phyloP scores from a whole-genome alignment of 30 jellyfish, hydroid and myxozoan genomes.

The Sanderia malayensis region DNA sequence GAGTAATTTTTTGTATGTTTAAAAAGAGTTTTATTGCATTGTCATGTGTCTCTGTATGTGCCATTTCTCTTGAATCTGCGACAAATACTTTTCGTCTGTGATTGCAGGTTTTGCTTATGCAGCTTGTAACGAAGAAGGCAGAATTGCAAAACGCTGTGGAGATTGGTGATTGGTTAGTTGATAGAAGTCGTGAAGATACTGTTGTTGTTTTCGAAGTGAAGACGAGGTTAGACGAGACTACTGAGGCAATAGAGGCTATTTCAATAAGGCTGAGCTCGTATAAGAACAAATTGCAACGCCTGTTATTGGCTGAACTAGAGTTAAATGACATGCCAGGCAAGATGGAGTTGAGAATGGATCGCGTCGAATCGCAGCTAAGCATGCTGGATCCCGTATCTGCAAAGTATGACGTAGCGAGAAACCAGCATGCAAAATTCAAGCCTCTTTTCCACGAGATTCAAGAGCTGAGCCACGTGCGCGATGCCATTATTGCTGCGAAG shows the following conservation, averaged over 20 bases:
- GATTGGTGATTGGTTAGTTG: constrained; percentile 89
- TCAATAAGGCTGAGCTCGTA: constrained; percentile 46
- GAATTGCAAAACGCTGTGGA: constrained; percentile 50
- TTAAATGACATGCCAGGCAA: constrained; percentile 55
- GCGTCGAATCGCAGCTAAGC: constrained; percentile 54
- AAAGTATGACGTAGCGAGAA: constrained; percentile 75
- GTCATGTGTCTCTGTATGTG: too few species aligned
- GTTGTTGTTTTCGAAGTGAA: constrained; percentile 68
- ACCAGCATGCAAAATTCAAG: constrained; percentile 81
- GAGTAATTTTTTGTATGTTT: too few species aligned
- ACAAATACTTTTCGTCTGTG: too few species aligned
- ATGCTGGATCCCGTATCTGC: constrained; percentile 90
- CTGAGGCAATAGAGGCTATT: constrained; percentile 42
- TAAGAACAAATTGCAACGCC: constrained; percentile 40
- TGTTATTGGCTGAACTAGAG: constrained; percentile 50
- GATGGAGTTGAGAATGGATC: constrained; percentile 49
- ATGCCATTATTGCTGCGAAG: constrained; percentile 41
- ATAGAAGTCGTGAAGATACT: constrained; percentile 70
- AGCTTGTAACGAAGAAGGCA: constrained; percentile 48
- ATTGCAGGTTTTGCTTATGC: constrained; percentile 43
- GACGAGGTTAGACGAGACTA: constrained; percentile 62
- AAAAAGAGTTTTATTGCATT: too few species aligned
- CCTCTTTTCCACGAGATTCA: constrained; percentile 75
- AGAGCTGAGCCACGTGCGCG: constrained; percentile 60
- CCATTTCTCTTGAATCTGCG: too few species aligned